Evolutionary conservation across 2,888 invertebrate genomes (phyloP).

Genomic region (Dicranocentrus wangi): DNA sequence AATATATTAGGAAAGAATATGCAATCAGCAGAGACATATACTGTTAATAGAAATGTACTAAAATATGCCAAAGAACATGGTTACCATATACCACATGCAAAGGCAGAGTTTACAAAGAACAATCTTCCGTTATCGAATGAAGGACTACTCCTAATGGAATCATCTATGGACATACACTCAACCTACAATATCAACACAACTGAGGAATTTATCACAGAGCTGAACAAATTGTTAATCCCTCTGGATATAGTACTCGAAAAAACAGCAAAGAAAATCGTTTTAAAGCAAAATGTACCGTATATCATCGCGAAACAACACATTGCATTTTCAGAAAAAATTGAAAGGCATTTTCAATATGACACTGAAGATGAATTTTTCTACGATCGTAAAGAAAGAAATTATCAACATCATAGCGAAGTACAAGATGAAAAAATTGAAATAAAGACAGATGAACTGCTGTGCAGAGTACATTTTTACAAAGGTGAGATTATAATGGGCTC

Average conservation of each 20-base stretch:
- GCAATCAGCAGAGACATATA: background rate
- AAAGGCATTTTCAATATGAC: background rate
- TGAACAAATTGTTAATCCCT: background rate
- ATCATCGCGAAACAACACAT: background rate
- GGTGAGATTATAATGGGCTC: background rate
- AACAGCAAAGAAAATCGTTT: background rate
- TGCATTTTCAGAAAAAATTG: background rate
- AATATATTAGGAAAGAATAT: background rate
- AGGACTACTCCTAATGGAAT: background rate
- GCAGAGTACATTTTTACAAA: background rate
- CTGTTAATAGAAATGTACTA: background rate
- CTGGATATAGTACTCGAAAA: background rate
- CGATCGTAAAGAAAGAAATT: background rate
- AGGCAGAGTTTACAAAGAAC: background rate
- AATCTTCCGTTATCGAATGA: background rate
- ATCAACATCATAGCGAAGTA: background rate
- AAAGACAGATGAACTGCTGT: background rate
- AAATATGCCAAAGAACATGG: conserved; percentile 16
- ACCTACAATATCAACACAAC: background rate
- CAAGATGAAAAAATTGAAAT: background rate
- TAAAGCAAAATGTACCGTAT: background rate
- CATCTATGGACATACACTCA: background rate
- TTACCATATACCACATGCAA: background rate
- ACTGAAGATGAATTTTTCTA: background rate
- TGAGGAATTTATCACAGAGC: background rate